Conservation (phyloP, 2,797 vertebrate species). For the Otus scops region DNA sequence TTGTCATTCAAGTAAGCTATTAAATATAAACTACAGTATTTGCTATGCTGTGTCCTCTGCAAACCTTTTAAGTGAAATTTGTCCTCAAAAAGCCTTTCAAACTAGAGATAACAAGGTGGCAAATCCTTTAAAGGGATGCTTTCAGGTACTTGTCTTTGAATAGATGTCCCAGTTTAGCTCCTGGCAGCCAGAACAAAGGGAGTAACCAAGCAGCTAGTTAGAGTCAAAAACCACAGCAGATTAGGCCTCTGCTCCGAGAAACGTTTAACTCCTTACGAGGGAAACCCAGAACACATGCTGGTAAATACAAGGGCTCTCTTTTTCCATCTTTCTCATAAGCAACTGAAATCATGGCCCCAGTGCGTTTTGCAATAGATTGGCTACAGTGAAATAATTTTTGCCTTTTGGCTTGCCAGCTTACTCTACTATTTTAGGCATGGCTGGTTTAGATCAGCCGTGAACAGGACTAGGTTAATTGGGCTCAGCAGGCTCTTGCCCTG, state of each 20-base stretch:
- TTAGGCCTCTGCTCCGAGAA: not conserved
- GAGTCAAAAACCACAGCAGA: not conserved
- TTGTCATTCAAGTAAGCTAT: not conserved
- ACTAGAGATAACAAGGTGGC: conserved; percentile 17
- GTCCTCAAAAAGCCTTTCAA: not conserved
- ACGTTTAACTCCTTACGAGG: not conserved
- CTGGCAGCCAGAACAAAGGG: conserved; percentile 17
- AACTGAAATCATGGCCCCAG: not conserved
- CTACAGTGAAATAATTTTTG: not conserved
- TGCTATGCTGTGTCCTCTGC: not conserved
- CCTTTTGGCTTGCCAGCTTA: not conserved
- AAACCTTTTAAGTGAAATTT: not conserved
- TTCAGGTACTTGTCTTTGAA: conserved; percentile 7
- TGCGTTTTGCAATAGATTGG: not conserved
- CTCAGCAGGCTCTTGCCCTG: not conserved
- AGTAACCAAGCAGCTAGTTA: not conserved
- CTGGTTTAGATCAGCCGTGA: not conserved
- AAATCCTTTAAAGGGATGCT: conserved; percentile 1
- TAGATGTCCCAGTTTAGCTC: conserved; percentile 17
- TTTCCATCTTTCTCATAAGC: not conserved
- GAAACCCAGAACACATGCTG: not conserved
- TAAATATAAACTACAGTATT: not conserved
- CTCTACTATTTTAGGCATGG: not conserved
- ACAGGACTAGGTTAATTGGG: not conserved
- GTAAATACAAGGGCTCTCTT: not conserved